Evolutionary conservation across 2,113 vertebrate species (phyloP).

Genomic region (Glaucidium brasilianum): DNA sequence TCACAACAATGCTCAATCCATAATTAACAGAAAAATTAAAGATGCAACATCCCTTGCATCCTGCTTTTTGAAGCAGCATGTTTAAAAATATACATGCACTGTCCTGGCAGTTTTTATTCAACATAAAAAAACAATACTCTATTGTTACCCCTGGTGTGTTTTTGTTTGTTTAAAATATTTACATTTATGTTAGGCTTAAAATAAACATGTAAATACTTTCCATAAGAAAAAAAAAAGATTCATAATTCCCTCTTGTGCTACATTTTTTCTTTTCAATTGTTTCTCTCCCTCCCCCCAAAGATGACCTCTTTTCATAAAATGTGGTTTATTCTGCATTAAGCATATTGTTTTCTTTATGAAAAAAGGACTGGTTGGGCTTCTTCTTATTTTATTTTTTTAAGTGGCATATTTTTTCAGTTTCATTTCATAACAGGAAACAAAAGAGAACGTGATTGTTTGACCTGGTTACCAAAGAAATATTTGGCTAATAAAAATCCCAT

Average conservation of each 20-base stretch:
- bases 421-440: constrained; percentile 71
- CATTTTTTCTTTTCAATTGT: constrained; percentile 59
- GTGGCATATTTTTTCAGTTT: constrained; percentile 63
- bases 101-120: constrained; percentile 65
- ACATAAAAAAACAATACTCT: constrained; percentile 68
- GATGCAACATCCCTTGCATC: constrained; percentile 79
- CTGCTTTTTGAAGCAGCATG: constrained; percentile 76
- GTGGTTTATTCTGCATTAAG: constrained; percentile 59
- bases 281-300: constrained; percentile 42
- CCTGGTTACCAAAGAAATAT: constrained; percentile 60
- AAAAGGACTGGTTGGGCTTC: constrained; percentile 36
- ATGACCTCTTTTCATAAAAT: constrained; percentile 68
- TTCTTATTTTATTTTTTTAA: constrained; percentile 59
- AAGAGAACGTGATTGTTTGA: constrained; percentile 69
- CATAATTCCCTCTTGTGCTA: constrained; percentile 55
- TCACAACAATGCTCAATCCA: constrained; percentile 86
- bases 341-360: constrained; percentile 54
- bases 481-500: constrained; percentile 56
- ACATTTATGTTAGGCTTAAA: constrained; percentile 72
- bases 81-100: constrained; percentile 76
- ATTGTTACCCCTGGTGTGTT: constrained; percentile 74
- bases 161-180: constrained; percentile 80
- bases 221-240: constrained; percentile 47
- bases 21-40: constrained; percentile 88
- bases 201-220: constrained; percentile 75